Evolutionary conservation across 2,888 invertebrate species (phyloP), one percentile per base, ranked within the genome.

Genomic region (Crocallis elinguaria): DNA sequence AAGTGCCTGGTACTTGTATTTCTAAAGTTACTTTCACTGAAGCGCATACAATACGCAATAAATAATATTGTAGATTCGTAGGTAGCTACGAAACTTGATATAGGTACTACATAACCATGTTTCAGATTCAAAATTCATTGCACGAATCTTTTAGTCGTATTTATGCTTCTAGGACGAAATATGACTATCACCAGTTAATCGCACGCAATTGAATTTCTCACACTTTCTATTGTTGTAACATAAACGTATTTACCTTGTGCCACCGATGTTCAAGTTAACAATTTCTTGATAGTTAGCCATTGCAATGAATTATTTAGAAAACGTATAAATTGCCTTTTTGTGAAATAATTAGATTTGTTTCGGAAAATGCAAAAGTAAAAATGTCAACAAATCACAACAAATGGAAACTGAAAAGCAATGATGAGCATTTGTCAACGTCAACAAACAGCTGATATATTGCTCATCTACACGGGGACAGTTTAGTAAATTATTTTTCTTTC

Each of bases 261-360:
- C 99, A 54, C 99, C 99, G 66, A 99, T 97, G 89, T 99, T 99
- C 65, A 99, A 93, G 86, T 98, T 96, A 56, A 99, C 95, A 68
- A 99, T 98, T 84, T 91, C 91, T 75, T 91, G 91, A 62, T 88
- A 92, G 63, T 89, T 90, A 56, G 91, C 77, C 91, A 91, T 91
- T 73, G 68, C 16, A 0, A 29, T 21, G 8, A 3, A 30, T 29
- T 19, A 16, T 29, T 12, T 29, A 12, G 4, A 32, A 30, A 21
- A 38, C 9, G 8, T 38, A 8, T 48, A 27, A 11, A 16, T 14
- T 5, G 29, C 9, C 41, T 13, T 6, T 16, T 16, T 5, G 12
- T 14, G 25, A 12, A 23, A 14, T 13, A 12, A 32, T 35, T 55
- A 54, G 57, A 61, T 62, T 67, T 36, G 5, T 33, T 33, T 29